Conservation (phyloP, 2,113 vertebrate species). For the Alligator sinensis region DNA sequence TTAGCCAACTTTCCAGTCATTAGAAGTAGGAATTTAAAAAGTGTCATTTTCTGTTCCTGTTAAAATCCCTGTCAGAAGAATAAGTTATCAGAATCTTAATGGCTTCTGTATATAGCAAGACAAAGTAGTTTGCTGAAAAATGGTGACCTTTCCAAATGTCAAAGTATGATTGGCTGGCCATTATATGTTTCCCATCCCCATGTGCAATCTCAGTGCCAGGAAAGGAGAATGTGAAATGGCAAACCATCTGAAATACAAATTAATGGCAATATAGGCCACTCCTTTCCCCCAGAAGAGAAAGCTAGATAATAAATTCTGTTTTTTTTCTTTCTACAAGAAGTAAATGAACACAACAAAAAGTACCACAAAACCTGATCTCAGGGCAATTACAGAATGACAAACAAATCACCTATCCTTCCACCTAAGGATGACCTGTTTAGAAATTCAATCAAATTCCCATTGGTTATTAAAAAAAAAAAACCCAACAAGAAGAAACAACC, state of each 20-base stretch:
- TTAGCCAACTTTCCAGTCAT: rapidly evolving
- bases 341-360: background rate
- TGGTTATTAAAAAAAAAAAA: background rate
- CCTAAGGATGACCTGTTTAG: background rate
- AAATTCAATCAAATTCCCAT: background rate
- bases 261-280: background rate
- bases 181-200: background rate
- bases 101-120: background rate
- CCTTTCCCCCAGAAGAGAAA: background rate
- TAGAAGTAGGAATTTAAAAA: background rate
- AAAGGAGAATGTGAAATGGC: background rate
- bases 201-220: background rate
- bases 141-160: constrained; percentile 22
- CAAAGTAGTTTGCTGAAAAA: background rate
- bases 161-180: background rate
- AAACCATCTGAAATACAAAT: background rate
- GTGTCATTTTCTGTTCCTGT: background rate
- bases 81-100: background rate
- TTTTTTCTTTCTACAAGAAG: background rate
- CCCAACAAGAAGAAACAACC: no score
- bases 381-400: background rate
- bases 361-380: background rate
- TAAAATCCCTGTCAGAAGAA: background rate
- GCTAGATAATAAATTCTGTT: background rate
- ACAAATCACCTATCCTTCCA: background rate